phyloP scores from a whole-genome alignment of 1,140 invertebrate genomes.

The Drosophila dunni region DNA sequence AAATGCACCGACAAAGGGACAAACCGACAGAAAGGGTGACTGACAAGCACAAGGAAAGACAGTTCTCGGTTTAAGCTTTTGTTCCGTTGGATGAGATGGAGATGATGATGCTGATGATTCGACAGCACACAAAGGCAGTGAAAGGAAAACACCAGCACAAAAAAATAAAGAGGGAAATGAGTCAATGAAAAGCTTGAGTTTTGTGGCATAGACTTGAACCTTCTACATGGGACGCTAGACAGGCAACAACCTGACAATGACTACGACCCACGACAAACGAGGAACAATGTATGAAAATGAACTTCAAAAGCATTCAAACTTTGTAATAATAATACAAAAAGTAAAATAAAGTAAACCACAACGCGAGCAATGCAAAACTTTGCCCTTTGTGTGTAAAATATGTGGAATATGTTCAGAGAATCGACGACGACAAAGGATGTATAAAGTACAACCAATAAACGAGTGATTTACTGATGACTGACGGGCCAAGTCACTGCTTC shows the following conservation, averaged over 20 bases:
- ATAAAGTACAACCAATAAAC: too few species aligned
- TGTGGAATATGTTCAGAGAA: constrained; percentile 53
- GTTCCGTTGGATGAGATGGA: constrained; percentile 5
- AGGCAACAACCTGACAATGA: constrained; percentile 79
- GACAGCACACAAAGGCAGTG: constrained; percentile 29
- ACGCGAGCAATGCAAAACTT: constrained; percentile 29
- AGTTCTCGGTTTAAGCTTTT: constrained; percentile 21
- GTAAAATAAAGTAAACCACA: constrained; percentile 62
- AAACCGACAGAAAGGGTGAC: background rate
- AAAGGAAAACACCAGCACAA: constrained; percentile 51
- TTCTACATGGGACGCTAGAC: constrained; percentile 60
- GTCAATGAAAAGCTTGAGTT: constrained; percentile 57
- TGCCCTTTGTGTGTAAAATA: constrained; percentile 36
- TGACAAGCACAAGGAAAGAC: constrained; percentile 10
- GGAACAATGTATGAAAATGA: constrained; percentile 36
- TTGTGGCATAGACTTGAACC: constrained; percentile 51
- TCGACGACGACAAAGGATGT: constrained; percentile 6
- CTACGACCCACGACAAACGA: constrained; percentile 20
- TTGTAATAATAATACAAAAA: constrained; percentile 39
- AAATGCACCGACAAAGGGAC: constrained; percentile 1
- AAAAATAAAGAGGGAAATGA: constrained; percentile 61
- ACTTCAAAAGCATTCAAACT: constrained; percentile 47
- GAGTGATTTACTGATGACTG: too few species aligned
- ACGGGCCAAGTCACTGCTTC: constrained; percentile 3
- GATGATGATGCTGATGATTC: background rate